phyloP scores from a whole-genome alignment of 2,797 vertebrate species.

The Enteromius trimaculatus region DNA sequence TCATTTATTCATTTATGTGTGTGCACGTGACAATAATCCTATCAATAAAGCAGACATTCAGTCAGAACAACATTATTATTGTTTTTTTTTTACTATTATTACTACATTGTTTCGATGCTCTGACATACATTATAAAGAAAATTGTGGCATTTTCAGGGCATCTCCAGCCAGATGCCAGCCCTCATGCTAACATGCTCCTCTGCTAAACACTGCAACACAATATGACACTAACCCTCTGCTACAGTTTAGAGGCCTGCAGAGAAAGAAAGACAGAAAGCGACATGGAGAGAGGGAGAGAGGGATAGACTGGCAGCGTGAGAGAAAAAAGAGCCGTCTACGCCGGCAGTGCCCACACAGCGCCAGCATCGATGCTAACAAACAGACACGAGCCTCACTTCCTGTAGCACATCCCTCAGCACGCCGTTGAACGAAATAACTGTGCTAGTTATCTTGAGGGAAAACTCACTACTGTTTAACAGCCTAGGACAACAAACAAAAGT shows the following conservation, averaged over 20 bases:
- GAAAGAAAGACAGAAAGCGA: constrained; percentile 32
- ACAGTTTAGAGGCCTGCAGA: constrained; percentile 59
- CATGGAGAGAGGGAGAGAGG: constrained; percentile 5
- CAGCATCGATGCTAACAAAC: constrained; percentile 49
- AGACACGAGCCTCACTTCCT: constrained; percentile 60
- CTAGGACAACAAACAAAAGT: constrained; percentile 54
- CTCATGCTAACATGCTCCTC: constrained; percentile 35
- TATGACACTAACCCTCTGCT: constrained; percentile 61
- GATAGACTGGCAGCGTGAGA: constrained; percentile 18
- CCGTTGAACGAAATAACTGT: constrained; percentile 51
- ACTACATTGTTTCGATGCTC: background rate
- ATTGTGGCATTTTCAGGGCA: constrained; percentile 32
- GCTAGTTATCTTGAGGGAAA: constrained; percentile 59
- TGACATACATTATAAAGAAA: background rate
- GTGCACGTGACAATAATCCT: background rate
- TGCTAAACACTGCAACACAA: constrained; percentile 53
- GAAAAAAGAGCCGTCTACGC: constrained; percentile 31
- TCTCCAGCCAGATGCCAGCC: constrained; percentile 52
- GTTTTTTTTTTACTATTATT: background rate
- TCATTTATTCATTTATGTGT: no score
- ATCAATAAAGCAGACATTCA: background rate
- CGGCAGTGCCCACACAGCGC: constrained; percentile 50
- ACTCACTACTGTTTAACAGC: constrained; percentile 56
- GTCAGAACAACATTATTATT: background rate
- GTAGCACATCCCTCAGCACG: constrained; percentile 65